Evolutionary conservation across 2,113 vertebrate genomes (phyloP), one percentile per base, ranked within the genome.

Genomic region (Psilopsiagon aurifrons): DNA sequence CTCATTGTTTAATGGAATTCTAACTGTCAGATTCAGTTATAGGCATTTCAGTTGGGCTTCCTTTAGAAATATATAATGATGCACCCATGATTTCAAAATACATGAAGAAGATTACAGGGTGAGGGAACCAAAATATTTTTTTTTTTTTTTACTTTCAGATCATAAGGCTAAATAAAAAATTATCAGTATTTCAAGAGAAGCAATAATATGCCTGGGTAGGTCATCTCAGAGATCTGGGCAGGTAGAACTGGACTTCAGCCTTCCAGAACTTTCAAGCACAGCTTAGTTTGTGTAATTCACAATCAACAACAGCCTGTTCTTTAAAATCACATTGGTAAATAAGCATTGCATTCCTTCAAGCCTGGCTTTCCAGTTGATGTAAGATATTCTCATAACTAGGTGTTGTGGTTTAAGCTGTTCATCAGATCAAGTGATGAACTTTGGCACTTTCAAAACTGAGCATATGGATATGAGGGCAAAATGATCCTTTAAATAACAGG

Each of bases 1-100:
- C 66, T 94, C 86, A 92, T 95, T 95, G 81, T 97, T 95, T 81
- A 95, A 92, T 90, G 70, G 83, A 70, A 62, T 88, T 95, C 88
- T 84, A 94, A 94, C 76, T 80, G 75, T 63, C 96, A 93, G 39
- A 91, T 94, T 94, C 76, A 79, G 77, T 86, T 95, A 79, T 74
- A 91, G 92, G 91, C 60, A 66, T 80, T 97, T 92, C 60, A 73
- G 55, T 46, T 91, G 91, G 86, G 81, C 83, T 94, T 93, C 79
- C 83, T 86, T 88, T 89, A 90, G 70, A 95, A 94, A 85, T 52
- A 75, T 9, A 64, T 87, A 64, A 89, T 8, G 6, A 73, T 83
- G 47, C 39, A 74, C 62, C 17, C 54, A 73, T 2, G 7, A 46
- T 17, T 79, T 83, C 15, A 94, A 66, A 83, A 82, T 33, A 79